Evolutionary conservation across 2,797 vertebrate species (phyloP).

Genomic region (Bradypodion pumilum): DNA sequence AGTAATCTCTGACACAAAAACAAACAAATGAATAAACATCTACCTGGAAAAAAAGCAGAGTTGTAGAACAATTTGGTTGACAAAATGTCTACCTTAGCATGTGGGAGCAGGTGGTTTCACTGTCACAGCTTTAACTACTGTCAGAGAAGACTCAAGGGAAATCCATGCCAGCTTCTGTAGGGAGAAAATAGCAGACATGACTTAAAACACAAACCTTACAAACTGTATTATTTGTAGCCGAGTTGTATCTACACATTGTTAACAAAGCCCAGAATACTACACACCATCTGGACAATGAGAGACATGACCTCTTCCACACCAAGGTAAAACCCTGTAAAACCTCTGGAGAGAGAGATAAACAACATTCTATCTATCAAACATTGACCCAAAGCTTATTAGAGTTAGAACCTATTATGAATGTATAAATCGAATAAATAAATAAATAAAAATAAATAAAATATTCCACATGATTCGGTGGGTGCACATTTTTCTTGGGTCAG

Average conservation of each 20-base stretch:
- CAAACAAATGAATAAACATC: too few species aligned
- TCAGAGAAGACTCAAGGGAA: neutral
- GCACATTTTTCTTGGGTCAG: neutral
- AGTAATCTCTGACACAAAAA: too few species aligned
- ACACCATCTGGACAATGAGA: conserved; percentile 15
- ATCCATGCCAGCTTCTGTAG: neutral
- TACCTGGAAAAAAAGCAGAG: conserved; percentile 29
- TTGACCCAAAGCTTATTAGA: conserved; percentile 5
- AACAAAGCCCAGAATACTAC: conserved; percentile 25
- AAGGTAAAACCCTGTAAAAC: neutral
- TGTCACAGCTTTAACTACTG: conserved; percentile 25
- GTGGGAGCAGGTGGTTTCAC: neutral
- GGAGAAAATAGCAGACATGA: conserved; percentile 21
- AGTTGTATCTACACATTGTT: neutral
- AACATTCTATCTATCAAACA: conserved; percentile 3
- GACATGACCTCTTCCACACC: neutral
- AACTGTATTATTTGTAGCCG: conserved; percentile 11
- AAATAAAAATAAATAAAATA: too few species aligned
- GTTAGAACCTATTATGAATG: conserved; percentile 2
- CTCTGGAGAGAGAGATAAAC: neutral
- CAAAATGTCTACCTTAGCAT: neutral
- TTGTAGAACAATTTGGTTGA: neutral
- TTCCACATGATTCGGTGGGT: conserved; percentile 6
- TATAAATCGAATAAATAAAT: too few species aligned
- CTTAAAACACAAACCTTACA: conserved; percentile 6